Base-by-base conservation (phyloP, 2,888 invertebrate genomes). In the Margaritifera margaritifera region DNA sequence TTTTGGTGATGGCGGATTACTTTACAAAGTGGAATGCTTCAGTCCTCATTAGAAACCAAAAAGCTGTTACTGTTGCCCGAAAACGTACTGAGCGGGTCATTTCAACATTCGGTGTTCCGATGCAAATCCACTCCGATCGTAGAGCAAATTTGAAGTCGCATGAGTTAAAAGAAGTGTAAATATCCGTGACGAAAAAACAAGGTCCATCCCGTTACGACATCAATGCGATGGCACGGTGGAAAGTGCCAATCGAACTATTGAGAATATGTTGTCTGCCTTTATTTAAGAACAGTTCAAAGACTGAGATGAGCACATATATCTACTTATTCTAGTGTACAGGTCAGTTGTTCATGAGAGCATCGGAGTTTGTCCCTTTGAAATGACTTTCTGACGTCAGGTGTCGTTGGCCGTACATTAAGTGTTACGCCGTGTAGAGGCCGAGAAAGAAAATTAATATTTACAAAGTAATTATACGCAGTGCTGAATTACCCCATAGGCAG, bases 311-410 rank as follows among this genome's bases (percentile, higher is more conserved):
- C 67, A 69, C 52, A 31, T 74, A 52, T 69, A 66, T 18, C 66
- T 66, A 54, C 54, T 72, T 18, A 69, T 75, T 69, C 59, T 69
- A 61, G 72, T 72, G 27, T 75, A 72, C 42, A 51, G 70, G 20
- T 59, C 68, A 6, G 60, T 72, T 22, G 55, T 53, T 6, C 75
- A 72, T 42, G 64, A 72, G 19, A 66, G 66, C 54, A 75, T 70
- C n/a, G 60, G 55, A 22, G 64, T 15, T 53, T 66, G 52, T 53
- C 75, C 75, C 4, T 68, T 67, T 56, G 24, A 58, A 18, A n/a
- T 75, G 20, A 66, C 69, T 63, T 70, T 70, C 50, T 60, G 66
- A n/a, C 51, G 69, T 20, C 64, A 74, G 51, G 68, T 69, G n/a
- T 56, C 42, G 11, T 55, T 52, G 57, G 72, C 75, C 15, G 19